Conservation (phyloP, 1,140 invertebrate species). For the Heliconius eleuchia region DNA sequence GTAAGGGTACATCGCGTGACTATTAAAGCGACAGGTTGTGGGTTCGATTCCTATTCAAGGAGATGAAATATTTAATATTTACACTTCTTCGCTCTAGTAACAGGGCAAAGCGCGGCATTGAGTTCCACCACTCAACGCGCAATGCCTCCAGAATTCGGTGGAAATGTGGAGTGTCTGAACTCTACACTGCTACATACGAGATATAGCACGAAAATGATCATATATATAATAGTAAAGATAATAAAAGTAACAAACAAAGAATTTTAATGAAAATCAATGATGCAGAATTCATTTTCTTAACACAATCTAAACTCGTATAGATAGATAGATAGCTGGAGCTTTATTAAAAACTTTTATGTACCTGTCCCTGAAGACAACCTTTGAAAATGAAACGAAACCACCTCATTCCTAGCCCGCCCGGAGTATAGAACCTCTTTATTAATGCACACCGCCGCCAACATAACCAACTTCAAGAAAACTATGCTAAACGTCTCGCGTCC, state of each 20-base stretch:
- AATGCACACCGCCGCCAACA: slow-evolving; percentile 51
- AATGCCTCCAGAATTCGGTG: not conserved
- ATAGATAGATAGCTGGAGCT: not conserved
- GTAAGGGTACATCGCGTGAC: no score
- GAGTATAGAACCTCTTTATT: slow-evolving; percentile 52
- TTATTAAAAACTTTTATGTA: slow-evolving; percentile 24
- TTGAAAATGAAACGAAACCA: slow-evolving; percentile 30
- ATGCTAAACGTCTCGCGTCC: slow-evolving; percentile 46
- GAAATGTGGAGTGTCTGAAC: not conserved
- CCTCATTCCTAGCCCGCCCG: slow-evolving; percentile 39
- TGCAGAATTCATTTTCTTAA: not conserved
- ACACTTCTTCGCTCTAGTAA: not conserved
- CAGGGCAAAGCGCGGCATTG: not conserved
- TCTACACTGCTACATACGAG: not conserved
- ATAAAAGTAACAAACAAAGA: not conserved
- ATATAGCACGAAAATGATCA: not conserved
- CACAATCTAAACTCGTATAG: not conserved
- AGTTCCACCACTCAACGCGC: not conserved
- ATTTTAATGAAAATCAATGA: no score
- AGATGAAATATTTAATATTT: not conserved
- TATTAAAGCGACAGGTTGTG: not conserved
- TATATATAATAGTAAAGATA: not conserved
- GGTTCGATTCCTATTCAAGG: not conserved
- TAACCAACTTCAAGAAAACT: slow-evolving; percentile 68
- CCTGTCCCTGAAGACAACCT: slow-evolving; percentile 21